These are phyloP conservation scores for Mola mola DNA, from an alignment of 2,113 vertebrate genomes.

Conservation along the genomic window DNA sequence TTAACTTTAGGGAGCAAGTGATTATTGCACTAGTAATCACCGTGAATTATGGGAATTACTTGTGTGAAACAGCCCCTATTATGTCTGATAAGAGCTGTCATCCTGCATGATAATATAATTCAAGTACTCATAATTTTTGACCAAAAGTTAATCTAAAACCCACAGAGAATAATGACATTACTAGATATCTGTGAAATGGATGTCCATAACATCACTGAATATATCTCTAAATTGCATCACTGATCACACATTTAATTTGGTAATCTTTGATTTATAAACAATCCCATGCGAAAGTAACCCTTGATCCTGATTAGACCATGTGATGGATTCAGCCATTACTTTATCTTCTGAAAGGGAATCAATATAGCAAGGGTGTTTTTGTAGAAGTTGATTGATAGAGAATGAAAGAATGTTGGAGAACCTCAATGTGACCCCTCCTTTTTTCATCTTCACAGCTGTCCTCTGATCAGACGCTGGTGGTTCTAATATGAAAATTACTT, in stretches of 20 bases:
- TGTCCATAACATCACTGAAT: constrained; percentile 5
- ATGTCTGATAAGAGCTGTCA: constrained; percentile 23
- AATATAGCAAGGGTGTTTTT: constrained; percentile 4
- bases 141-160: constrained; percentile 6
- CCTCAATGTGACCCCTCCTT: constrained; percentile 14
- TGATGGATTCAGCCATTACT: constrained; percentile 22
- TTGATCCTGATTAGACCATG: constrained; percentile 9
- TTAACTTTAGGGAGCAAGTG: neutral
- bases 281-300: constrained; percentile 30
- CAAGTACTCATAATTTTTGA: constrained; percentile 16
- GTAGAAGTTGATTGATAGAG: constrained; percentile 23
- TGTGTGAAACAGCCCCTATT: constrained; percentile 13
- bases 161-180: constrained; percentile 21
- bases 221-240: constrained; percentile 10
- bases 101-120: constrained; percentile 15
- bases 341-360: neutral
- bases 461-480: constrained; percentile 48
- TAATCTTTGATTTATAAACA: constrained; percentile 14
- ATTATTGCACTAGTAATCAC: constrained; percentile 25
- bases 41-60: constrained; percentile 36
- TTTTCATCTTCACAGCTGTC: constrained; percentile 30
- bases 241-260: constrained; percentile 10
- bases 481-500: constrained; percentile 36
- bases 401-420: constrained; percentile 48
- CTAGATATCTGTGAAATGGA: neutral